Conservation (phyloP, 2,888 invertebrate genomes). For the Elmis aenea region DNA sequence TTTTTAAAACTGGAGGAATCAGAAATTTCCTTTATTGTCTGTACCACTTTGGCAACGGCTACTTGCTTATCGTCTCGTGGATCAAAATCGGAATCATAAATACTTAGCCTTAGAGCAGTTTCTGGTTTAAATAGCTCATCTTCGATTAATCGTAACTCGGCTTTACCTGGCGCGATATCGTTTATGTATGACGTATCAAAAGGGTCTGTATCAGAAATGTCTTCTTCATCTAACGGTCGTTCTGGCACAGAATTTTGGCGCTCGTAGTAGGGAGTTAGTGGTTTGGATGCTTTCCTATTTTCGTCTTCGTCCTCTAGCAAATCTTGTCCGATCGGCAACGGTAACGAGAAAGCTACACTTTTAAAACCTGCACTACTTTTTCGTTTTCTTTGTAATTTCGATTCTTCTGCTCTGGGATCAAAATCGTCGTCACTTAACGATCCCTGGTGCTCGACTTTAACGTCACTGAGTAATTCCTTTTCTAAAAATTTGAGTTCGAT, state of each 20-base stretch:
- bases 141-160: constrained; percentile 55
- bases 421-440: constrained; percentile 73
- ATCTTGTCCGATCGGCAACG: constrained; percentile 44
- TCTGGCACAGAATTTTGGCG: constrained; percentile 57
- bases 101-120: constrained; percentile 50
- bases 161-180: constrained; percentile 51
- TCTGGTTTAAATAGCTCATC: constrained; percentile 46
- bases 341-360: constrained; percentile 57
- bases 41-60: constrained; percentile 36
- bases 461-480: constrained; percentile 63
- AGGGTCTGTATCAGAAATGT: constrained; percentile 52
- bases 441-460: constrained; percentile 41
- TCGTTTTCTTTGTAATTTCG: constrained; percentile 6
- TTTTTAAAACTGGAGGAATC: constrained; percentile 18
- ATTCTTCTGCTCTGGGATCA: constrained; percentile 69
- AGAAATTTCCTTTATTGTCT: constrained; percentile 45
- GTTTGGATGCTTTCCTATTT: constrained; percentile 58
- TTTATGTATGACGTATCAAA: constrained; percentile 62
- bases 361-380: constrained; percentile 31
- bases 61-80: constrained; percentile 46
- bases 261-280: constrained; percentile 77
- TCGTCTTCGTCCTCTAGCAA: constrained; percentile 56
- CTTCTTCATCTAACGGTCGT: constrained; percentile 50
- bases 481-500: constrained; percentile 75
- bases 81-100: constrained; percentile 63